Percentiles rank a stretch among this genome's conserved stretches.
Conservation (phyloP, 2,113 vertebrate genomes). For the Herpailurus yagouaroundi region DNA sequence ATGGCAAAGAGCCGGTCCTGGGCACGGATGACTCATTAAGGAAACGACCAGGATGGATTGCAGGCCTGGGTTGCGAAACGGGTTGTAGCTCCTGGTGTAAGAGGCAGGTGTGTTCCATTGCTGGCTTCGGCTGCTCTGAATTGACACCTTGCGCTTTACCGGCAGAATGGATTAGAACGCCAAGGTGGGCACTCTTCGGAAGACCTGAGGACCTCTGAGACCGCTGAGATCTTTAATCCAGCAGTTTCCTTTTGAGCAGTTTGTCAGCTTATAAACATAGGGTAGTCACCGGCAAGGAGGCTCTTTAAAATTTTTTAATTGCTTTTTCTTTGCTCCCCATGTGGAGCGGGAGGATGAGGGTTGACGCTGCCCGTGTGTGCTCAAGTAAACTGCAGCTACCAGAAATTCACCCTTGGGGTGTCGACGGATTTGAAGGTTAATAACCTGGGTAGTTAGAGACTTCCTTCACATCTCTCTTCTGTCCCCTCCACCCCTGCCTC, state of each 20-base stretch:
- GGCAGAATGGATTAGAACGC: not conserved
- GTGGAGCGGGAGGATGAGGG: not conserved
- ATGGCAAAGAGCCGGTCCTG: rapidly evolving
- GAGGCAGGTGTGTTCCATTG: rapidly evolving
- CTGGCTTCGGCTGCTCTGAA: too few species aligned
- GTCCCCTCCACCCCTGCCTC: not conserved
- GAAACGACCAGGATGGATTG: not conserved
- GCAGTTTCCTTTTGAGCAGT: not conserved
- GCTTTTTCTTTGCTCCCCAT: not conserved
- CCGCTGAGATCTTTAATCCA: not conserved
- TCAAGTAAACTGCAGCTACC: constrained; percentile 67
- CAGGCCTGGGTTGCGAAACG: not conserved
- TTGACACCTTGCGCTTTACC: too few species aligned
- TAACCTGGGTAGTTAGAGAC: not conserved
- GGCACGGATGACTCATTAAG: not conserved
- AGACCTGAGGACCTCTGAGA: not conserved
- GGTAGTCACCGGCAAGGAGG: not conserved
- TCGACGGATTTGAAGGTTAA: constrained; percentile 27
- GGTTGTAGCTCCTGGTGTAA: not conserved
- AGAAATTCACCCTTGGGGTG: constrained; percentile 35
- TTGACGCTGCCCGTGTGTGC: not conserved
- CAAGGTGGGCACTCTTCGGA: rapidly evolving
- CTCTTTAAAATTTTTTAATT: not conserved
- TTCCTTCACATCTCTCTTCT: not conserved
- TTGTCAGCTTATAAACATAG: not conserved